These are phyloP conservation scores for Nipponacmea schrenckii DNA, from an alignment of 2,888 invertebrate species.

Conservation along the genomic window DNA sequence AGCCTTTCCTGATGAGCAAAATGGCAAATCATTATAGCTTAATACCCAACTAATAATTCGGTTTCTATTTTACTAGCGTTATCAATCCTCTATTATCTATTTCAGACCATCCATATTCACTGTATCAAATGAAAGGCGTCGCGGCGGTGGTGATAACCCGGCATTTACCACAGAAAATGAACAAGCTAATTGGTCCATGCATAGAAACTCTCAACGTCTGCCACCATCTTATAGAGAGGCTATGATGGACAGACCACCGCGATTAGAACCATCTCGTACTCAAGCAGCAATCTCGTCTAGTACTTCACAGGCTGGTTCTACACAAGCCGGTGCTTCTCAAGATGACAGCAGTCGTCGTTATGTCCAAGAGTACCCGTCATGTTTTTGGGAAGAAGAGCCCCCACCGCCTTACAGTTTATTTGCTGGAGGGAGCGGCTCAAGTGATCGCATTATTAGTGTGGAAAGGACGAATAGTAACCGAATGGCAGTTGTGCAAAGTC, in stretches of 20 bases:
- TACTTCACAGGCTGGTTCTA: neutral
- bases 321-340: neutral
- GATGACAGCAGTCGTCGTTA: constrained; percentile 14
- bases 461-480: neutral
- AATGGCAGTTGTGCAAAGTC: neutral
- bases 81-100: neutral
- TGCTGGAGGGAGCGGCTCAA: constrained; percentile 4
- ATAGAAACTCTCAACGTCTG: constrained; percentile 16
- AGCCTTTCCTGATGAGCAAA: no score
- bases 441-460: neutral
- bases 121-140: constrained; percentile 13
- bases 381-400: constrained; percentile 33
- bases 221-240: constrained; percentile 29
- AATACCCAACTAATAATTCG: no score
- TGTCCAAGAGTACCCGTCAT: constrained; percentile 28
- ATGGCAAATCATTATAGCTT: no score
- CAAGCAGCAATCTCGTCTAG: neutral
- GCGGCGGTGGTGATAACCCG: constrained; percentile 27
- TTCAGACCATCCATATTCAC: constrained; percentile 21
- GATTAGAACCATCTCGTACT: neutral
- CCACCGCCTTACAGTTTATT: constrained; percentile 26
- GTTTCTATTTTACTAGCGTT: no score
- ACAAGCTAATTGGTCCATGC: constrained; percentile 5
- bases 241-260: constrained; percentile 16
- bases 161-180: constrained; percentile 25